These are phyloP conservation scores for Lasioglossum marginatum DNA, from an alignment of 2,888 invertebrate species.

Conservation along the genomic window DNA sequence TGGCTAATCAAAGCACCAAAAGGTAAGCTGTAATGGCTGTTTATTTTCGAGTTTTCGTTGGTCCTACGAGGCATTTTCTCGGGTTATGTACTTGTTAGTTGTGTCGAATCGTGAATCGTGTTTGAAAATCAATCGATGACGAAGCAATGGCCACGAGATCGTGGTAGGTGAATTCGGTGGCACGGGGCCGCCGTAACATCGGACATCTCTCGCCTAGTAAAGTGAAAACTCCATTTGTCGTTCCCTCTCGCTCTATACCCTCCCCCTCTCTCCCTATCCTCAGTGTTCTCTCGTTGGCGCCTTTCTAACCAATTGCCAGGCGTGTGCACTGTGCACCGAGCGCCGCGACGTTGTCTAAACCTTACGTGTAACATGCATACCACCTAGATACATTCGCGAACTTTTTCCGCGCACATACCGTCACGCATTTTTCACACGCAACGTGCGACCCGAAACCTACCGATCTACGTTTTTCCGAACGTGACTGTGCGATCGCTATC, in stretches of 20 bases:
- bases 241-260: slow-evolving; percentile 39
- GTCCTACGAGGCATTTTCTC: slow-evolving; percentile 74
- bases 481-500: slow-evolving; percentile 54
- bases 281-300: no score
- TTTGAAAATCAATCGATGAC: slow-evolving; percentile 78
- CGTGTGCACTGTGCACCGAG: slow-evolving; percentile 62
- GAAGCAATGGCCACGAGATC: slow-evolving; percentile 80
- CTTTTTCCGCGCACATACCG: slow-evolving; percentile 61
- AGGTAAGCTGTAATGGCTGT: slow-evolving; percentile 86
- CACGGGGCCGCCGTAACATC: slow-evolving; percentile 75
- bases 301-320: slow-evolving; percentile 70
- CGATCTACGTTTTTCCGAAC: slow-evolving; percentile 53
- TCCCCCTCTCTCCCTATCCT: slow-evolving; percentile 1
- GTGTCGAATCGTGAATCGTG: slow-evolving; percentile 73
- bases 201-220: slow-evolving; percentile 79
- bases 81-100: slow-evolving; percentile 77
- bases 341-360: slow-evolving; percentile 44
- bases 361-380: slow-evolving; percentile 32
- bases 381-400: slow-evolving; percentile 45
- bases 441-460: background rate
- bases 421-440: slow-evolving; percentile 62
- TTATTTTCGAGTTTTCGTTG: slow-evolving; percentile 80
- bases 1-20: slow-evolving; percentile 95
- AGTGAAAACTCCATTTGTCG: slow-evolving; percentile 67
- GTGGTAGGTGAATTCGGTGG: slow-evolving; percentile 76